Percentiles rank a stretch among this genome's conserved stretches.
phyloP scores from a whole-genome alignment of 2,888 invertebrate species.

The Alloscopus bannaensis region DNA sequence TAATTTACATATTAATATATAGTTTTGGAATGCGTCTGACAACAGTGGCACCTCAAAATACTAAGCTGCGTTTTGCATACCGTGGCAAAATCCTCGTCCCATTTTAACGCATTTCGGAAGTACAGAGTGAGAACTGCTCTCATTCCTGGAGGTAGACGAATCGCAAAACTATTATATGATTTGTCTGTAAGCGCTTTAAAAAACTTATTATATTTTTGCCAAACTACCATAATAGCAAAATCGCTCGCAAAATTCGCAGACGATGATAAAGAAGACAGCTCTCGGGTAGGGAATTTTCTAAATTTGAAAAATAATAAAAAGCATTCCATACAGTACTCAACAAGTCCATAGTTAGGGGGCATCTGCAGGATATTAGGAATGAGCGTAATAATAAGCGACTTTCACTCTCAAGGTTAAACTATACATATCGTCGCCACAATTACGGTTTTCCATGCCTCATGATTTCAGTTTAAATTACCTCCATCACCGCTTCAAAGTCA shows the following conservation, averaged over 20 bases:
- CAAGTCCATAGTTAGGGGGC: background rate
- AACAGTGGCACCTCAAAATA: background rate
- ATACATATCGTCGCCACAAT: too few species aligned
- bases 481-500: constrained; percentile 37
- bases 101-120: constrained; percentile 86
- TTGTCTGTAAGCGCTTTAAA: too few species aligned
- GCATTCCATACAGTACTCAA: background rate
- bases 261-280: constrained; percentile 93
- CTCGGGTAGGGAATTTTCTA: constrained; percentile 82
- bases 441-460: background rate
- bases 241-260: constrained; percentile 98
- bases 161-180: too few species aligned
- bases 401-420: too few species aligned
- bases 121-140: constrained; percentile 97
- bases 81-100: constrained; percentile 85
- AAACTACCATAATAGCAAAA: constrained; percentile 94
- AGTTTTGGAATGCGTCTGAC: background rate
- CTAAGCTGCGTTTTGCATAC: constrained; percentile 75
- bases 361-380: too few species aligned
- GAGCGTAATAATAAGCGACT: too few species aligned
- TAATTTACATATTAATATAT: constrained; percentile 78
- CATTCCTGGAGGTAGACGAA: too few species aligned
- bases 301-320: background rate
- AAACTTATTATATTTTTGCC: background rate
- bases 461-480: background rate